These are phyloP conservation scores for Potamarius usumacintae DNA, from an alignment of 2,113 vertebrate species.

Conservation along the genomic window DNA sequence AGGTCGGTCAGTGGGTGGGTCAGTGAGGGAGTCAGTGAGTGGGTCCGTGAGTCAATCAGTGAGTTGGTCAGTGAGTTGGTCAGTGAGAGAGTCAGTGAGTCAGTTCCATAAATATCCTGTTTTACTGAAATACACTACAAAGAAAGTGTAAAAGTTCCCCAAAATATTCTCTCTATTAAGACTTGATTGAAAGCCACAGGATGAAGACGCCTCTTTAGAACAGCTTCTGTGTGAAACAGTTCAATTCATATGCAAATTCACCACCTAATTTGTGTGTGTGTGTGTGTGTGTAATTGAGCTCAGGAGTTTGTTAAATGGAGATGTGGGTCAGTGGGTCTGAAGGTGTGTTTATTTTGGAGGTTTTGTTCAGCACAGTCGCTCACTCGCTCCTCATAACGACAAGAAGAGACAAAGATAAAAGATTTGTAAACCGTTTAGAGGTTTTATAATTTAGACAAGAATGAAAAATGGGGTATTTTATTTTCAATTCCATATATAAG, in stretches of 20 bases:
- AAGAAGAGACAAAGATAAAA: too few species aligned
- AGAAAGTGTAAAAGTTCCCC: not conserved
- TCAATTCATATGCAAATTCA: conserved; percentile 68
- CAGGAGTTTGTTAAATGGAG: conserved; percentile 57
- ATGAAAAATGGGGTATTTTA: not conserved
- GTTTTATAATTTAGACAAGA: not conserved
- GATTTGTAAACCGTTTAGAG: not conserved
- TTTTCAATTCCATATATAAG: not conserved
- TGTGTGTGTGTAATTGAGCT: conserved; percentile 49
- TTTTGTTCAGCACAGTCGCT: not conserved
- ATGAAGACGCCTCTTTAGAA: too few species aligned
- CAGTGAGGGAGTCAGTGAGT: not conserved
- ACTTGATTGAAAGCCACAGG: too few species aligned
- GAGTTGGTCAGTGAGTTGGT: not conserved
- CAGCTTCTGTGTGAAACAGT: not conserved
- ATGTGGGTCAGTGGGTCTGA: conserved; percentile 46
- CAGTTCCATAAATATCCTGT: not conserved
- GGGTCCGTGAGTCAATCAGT: not conserved
- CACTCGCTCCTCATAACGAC: too few species aligned
- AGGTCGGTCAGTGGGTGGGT: not conserved
- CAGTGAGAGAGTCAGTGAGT: not conserved
- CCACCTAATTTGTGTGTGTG: conserved; percentile 56
- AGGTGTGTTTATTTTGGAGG: conserved; percentile 43
- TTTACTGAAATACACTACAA: not conserved
- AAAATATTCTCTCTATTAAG: too few species aligned